Evolutionary conservation across 2,888 invertebrate species (phyloP), one percentile per base, ranked within the genome.

Genomic region (Hirtodrosophila alboralis): DNA sequence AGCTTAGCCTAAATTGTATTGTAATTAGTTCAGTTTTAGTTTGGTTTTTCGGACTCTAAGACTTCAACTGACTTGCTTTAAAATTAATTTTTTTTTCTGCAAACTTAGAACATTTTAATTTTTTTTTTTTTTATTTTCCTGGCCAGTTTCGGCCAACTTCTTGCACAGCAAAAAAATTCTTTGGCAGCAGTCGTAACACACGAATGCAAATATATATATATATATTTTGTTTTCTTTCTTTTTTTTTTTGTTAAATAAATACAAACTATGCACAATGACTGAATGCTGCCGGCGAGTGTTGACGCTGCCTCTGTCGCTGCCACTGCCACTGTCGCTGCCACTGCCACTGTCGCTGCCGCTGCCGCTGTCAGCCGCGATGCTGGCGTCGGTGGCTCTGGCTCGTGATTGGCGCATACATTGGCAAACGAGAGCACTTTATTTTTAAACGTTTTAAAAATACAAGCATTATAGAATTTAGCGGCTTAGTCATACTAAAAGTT

Each of bases 381-480:
- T 34, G 57, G 63, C 60, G 61, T 48, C 52, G 62, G 66, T 45
- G 66, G 61, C 66, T 75, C 52, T 54, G 62, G 75, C 81, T 86
- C 75, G 86, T 81, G 81, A 81, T 81, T 81, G 81, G 81, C 86
- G 85, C 79, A 81, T 62, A 86, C 79, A 72, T 81, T 84, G 81
- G 72, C 86, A 86, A 86, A 84, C 81, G 86, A 81, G 81, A 81
- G 79, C 85, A 83, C 76, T 81, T 81, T 81, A 81, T 81, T 81
- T 81, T 83, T 81, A 81, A 81, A 86, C 54, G 72, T 69, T 81
- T 81, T 86, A 86, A 86, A 81, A 81, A 81, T 84, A 81, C 67
- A 56, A 72, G 71, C 78, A 80, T 78, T 80, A 84, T 78, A 80
- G 84, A 78, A 84, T 84, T 78, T 64, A 73, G 74, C 81, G 78